Base-by-base conservation (phyloP, 2,888 invertebrate species). In the Cantharis rufa region DNA sequence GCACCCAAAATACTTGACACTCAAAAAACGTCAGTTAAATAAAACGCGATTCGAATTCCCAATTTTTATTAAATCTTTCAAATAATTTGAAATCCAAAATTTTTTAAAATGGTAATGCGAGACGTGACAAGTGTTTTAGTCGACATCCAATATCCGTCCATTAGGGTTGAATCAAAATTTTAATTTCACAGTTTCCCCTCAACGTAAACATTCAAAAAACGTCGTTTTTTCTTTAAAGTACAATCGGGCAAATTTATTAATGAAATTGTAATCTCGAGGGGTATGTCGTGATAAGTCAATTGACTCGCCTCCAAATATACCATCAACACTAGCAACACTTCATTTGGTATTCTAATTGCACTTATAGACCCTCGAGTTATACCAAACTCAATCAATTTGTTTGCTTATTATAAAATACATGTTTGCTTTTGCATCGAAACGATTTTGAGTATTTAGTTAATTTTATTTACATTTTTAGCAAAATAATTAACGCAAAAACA, bases 131-230 rank as follows among this genome's bases (percentile, higher is more conserved):
- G 74, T 79, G 79, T 76, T 61, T 48, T 70, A 64, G 62, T 70
- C 75, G 73, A 73, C 80, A 72, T 82, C 83, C 83, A 82, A 73
- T 79, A 72, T 82, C 83, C 83, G 81, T 82, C 83, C 83, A 82
- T 83, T 83, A 83, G 81, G 79, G 80, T 81, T 79, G 79, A 77
- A 82, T 80, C 80, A 75, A 77, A 79, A 71, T 75, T 79, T 71
- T 72, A 72, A 75, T 74, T 78, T 80, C 75, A 76, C 72, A 79
- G 78, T 77, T 76, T 62, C 21, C 75, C 76, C 74, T 68, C 72
- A 73, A 73, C 18, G 69, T 74, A 79, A 79, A 78, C 75, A 78
- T 78, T 80, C 77, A 74, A 24, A 66, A 77, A 76, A 70, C 74
- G 16, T 63, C 72, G 13, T 15, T 69, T 71, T 15, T 28, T 69